Evolutionary conservation across 1,140 invertebrate species (phyloP), one percentile per base, ranked within the genome.

Genomic region (Dendroctonus valens): DNA sequence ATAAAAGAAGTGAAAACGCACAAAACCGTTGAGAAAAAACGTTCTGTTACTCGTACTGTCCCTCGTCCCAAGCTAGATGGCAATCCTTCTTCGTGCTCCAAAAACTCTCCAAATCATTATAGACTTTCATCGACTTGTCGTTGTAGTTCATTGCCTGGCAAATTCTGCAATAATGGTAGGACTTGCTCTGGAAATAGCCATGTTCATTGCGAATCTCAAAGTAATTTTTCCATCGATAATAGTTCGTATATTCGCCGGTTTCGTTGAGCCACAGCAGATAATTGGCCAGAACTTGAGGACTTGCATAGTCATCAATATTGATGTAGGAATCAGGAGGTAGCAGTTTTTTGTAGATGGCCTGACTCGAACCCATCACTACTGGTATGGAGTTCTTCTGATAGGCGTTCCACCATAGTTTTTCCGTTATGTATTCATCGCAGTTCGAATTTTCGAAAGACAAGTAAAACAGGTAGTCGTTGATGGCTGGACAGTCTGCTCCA

Each of bases 121-220:
- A 87, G 11, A 83, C 73, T 70, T 86, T 87, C n/a, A 62, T 55
- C 3, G 55, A 60, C 38, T 69, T 71, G 12, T 80, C 72, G 70
- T 85, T 86, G 71, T 84, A 87, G 76, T 91, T 87, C 37, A 91
- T 79, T 52, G 90, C 86, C 70, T 91, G 87, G 75, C 92, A 95
- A 39, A 93, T 75, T 54, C 91, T 82, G 74, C 92, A 95, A 76
- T 89, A 92, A 77, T 93, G 92, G 64, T 82, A 82, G 0, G 89
- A 91, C 0, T 75, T 70, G 2, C 83, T 83, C 3, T 84, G 81
- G 73, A 89, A 89, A 73, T 89, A 89, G 0, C 87, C 88, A 74
- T 90, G 88, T 74, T 90, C 87, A 75, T 91, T 91, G 2, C 88
- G 69, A 41, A 91, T 83, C 67, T 82, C 77, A 60, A 88, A 91